Base-by-base conservation (phyloP, 2,888 invertebrate genomes). In the Dinocampus coccinellae region DNA sequence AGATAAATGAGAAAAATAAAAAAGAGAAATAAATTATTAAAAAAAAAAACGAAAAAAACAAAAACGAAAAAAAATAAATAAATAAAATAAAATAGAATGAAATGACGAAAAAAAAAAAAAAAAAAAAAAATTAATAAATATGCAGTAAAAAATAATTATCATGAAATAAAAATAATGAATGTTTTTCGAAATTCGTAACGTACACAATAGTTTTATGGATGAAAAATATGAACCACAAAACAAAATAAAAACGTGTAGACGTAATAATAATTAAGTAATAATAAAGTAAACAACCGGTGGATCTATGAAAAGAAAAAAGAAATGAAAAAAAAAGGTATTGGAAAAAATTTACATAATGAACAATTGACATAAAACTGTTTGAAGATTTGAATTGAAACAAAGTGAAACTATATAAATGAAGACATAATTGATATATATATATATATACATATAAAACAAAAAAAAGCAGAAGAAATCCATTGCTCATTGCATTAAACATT, bases 401-500 rank as follows among this genome's bases (percentile, higher is more conserved):
- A n/a, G n/a, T n/a, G n/a, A n/a, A n/a, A 68, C 16, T 61, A 65
- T 20, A 69, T 58, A 33, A 42, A 63, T 34, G 29, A 29, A 39
- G 72, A 70, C n/a, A n/a, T n/a, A n/a, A n/a, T n/a, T n/a, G n/a
- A n/a, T n/a, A n/a, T n/a, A n/a, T n/a, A 71, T 70, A 68, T 72
- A 62, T 39, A 66, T 61, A 69, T 47, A 74, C 55, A 36, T 65
- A 64, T 55, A 72, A 72, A 62, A 68, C 47, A 73, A 36, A 61
- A 52, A 68, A 33, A 53, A 58, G 73, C 74, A 74, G 72, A 73
- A 72, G 76, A 73, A 77, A 73, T 73, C 75, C 75, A 76, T 78
- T 79, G 81, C 81, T 78, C 79, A 79, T 76, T 74, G 76, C 77
- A 78, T 78, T 76, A 66, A 79, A 73, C 74, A 76, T 76, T 76